These are phyloP conservation scores for Etia nguti DNA, from an alignment of 2,113 vertebrate genomes.

Conservation along the genomic window DNA sequence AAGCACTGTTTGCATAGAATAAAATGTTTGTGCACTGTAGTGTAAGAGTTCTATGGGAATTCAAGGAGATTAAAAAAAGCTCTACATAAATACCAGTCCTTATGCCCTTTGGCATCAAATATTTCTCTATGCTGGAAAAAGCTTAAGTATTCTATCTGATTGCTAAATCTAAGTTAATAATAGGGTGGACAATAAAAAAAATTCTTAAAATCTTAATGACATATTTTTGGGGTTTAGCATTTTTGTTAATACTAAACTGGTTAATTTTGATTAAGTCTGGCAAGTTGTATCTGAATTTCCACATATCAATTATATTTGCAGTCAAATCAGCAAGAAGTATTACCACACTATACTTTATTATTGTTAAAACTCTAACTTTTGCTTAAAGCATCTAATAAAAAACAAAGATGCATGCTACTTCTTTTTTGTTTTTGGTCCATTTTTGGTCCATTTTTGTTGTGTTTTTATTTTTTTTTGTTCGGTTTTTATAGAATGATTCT, in stretches of 20 bases:
- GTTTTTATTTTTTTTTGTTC: background rate
- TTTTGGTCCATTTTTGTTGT: too few species aligned
- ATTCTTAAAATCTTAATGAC: background rate
- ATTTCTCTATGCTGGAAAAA: background rate
- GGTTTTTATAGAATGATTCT: background rate
- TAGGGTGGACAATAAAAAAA: background rate
- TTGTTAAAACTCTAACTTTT: background rate
- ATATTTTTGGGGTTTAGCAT: background rate
- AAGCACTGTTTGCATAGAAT: background rate
- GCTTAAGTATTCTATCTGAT: background rate
- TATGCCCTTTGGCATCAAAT: background rate
- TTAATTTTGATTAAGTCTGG: background rate
- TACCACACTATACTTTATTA: background rate
- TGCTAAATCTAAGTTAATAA: background rate
- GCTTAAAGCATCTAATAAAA: background rate
- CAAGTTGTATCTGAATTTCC: background rate
- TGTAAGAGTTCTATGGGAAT: background rate
- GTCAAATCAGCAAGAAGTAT: background rate
- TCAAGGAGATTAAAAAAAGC: background rate
- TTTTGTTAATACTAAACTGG: background rate
- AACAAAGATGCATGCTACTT: background rate
- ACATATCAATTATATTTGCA: background rate
- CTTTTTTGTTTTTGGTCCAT: background rate
- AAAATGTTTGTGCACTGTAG: background rate
- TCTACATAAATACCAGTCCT: background rate